Base-by-base conservation (phyloP, 92 coral and sea anemone species). In the Muricea muricata region DNA sequence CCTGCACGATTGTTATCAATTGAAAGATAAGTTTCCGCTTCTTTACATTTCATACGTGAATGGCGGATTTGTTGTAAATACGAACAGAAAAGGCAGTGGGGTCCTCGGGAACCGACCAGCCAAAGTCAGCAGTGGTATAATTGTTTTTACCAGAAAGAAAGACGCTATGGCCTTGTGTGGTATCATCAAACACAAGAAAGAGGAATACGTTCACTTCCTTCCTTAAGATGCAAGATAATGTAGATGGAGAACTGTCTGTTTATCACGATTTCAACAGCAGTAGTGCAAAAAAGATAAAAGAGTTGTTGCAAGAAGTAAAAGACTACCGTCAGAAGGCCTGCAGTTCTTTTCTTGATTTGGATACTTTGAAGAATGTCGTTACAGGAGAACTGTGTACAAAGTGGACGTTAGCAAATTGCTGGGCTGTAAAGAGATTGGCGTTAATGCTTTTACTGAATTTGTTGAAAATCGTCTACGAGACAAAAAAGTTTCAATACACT, bases 141-240 rank as follows among this genome's bases (percentile, higher is more conserved):
- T 31, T 66, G 73, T 41, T 37, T 1, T 70, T 39, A 70, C 77
- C 26, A 70, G 77, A 45, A 70, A 70, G 77, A 70, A 70, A 45
- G 77, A 70, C 24, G 77, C 77, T 17, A 55, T 70, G 50, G 77
- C 54, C 8, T 45, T 70, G 77, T 70, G 77, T 52, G 77, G 47
- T 35, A 70, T 70, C 28, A 70, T 70, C 77, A 70, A 70, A 45
- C 77, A 70, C 50, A 70, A 70, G 29, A 70, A 70, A 70, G 77
- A 70, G 11, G 65, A 30, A 13, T 68, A 33, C 47, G 75, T 68
- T 68, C 23, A 68, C 46, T 48, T 68, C 75, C 75, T 68, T 34
- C 75, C 75, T 68, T 34, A 68, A 68, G 47, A 68, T 68, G 75
- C 39, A 68, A 40, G 75, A 68, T 32, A 21, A 68, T 68, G 75